Evolutionary conservation across 2,797 vertebrate genomes (phyloP), one percentile per base, ranked within the genome.

Genomic region (Tangara arthus): DNA sequence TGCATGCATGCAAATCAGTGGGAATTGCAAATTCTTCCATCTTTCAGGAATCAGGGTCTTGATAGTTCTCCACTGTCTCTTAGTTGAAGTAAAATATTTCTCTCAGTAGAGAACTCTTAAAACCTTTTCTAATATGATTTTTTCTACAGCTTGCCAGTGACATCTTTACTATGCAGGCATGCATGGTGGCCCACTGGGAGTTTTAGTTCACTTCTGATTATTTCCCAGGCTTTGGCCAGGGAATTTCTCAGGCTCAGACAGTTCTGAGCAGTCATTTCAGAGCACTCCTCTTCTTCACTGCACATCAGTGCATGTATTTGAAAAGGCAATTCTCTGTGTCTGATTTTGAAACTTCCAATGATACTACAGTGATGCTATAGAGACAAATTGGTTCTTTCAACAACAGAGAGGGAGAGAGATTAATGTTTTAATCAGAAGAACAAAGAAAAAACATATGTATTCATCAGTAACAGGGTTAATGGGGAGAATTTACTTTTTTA

Each of bases 381-480:
- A 76, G 53, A 95, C 88, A 76, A 73, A 69, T 15, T 8, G 75
- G 49, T 75, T 94, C 53, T 94, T 92, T 88, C 83, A 81, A 37
- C 34, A 56, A 52, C 46, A 79, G 82, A 89, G 79, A 56, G 60
- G 34, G 63, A 83, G 82, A 69, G 49, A 95, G 63, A 96, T 70
- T 57, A 95, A 94, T 93, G 89, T 94, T 96, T 96, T 96, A 96
- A 96, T 93, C 87, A 90, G 41, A 66, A 71, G 37, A 95, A 92
- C 57, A 93, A 95, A 93, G 68, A 50, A 64, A 78, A 42, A 69
- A 18, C 21, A 8, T 39, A 28, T 64, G 26, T 75, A 50, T 20
- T 37, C 18, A 6, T 91, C 52, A 35, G 39, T 80, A 73, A 53
- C 68, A 64, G 41, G 39, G 73, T 60, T 83, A 89, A 59, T 90